These are phyloP conservation scores for Paracanthobrama guichenoti DNA, from an alignment of 2,113 vertebrate genomes.

Conservation along the genomic window DNA sequence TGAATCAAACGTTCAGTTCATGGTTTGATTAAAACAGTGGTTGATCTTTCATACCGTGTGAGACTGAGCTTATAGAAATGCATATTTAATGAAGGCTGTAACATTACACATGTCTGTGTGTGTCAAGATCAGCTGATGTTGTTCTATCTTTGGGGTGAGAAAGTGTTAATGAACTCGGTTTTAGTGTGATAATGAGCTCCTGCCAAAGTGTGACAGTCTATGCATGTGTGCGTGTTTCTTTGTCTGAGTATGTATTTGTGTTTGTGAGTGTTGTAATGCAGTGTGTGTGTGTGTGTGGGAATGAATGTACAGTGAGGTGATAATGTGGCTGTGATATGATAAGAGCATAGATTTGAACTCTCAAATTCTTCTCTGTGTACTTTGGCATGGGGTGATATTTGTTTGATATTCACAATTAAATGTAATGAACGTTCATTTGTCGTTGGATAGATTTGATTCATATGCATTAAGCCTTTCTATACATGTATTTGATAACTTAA, in stretches of 20 bases:
- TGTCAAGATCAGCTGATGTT: constrained; percentile 37
- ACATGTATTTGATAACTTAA: neutral
- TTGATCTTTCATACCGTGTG: neutral
- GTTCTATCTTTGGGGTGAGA: constrained; percentile 48
- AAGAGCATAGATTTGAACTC: too few relatives aligned
- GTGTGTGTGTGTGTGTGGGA: neutral
- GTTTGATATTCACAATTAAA: neutral
- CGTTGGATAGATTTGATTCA: neutral
- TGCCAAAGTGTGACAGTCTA: constrained; percentile 27
- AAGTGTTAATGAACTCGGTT: constrained; percentile 46
- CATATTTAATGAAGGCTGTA: neutral
- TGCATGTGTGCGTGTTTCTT: constrained; percentile 20
- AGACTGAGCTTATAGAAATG: neutral
- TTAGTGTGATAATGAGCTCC: constrained; percentile 50
- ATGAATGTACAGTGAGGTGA: neutral
- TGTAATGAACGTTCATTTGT: neutral
- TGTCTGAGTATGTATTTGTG: constrained; percentile 19
- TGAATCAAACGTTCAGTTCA: too few relatives aligned
- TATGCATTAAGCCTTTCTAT: neutral
- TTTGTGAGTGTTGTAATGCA: constrained; percentile 2
- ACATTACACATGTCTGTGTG: constrained; percentile 9
- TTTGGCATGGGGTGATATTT: neutral
- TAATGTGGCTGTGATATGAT: neutral
- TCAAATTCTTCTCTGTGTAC: too few relatives aligned
- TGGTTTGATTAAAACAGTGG: neutral